Base-by-base conservation (phyloP, 2,888 invertebrate species). In the Drosophila formosana region DNA sequence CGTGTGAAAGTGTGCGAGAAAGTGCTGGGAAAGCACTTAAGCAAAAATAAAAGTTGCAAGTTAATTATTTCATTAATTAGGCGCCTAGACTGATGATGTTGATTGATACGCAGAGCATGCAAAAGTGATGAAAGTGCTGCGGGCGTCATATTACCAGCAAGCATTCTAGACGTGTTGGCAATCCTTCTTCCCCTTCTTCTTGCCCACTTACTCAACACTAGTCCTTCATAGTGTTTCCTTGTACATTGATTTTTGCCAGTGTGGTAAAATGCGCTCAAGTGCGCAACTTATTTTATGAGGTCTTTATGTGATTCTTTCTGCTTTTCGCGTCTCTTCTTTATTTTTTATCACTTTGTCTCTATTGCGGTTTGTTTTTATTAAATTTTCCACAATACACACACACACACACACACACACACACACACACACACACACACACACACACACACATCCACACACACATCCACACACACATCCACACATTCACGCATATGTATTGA, bases 51-150 rank as follows among this genome's bases (percentile, higher is more conserved):
- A 80, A 86, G 80, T 79, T 72, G 77, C 82, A 81, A 88, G 76
- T 87, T 87, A 82, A 88, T 88, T 88, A 88, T 85, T 80, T 79
- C 82, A 88, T 88, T 88, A 88, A 88, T 87, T 88, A 85, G 80
- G 47, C 72, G 65, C 66, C 53, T 30, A 72, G 69, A 75, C 57
- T 47, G 79, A 75, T 80, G 78, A 80, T 75, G 80, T 78, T 87
- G 88, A 88, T 88, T 88, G 87, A 88, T 88, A 78, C 62, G 75
- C 57, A 28, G 39, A 37, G 61, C 51, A 70, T 55, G 74, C 47
- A 50, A 61, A 76, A 72, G 75, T 72, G 75, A 78, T 60, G 70
- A 75, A 69, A 63, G 63, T 70, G 61, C 56, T 68, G 46, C 43
- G 47, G 26, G 34, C 39, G 41, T 28, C 37, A 60, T 28, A 49